Evolutionary conservation across 2,113 vertebrate genomes (phyloP).

Genomic region (Poeciliopsis occidentalis): DNA sequence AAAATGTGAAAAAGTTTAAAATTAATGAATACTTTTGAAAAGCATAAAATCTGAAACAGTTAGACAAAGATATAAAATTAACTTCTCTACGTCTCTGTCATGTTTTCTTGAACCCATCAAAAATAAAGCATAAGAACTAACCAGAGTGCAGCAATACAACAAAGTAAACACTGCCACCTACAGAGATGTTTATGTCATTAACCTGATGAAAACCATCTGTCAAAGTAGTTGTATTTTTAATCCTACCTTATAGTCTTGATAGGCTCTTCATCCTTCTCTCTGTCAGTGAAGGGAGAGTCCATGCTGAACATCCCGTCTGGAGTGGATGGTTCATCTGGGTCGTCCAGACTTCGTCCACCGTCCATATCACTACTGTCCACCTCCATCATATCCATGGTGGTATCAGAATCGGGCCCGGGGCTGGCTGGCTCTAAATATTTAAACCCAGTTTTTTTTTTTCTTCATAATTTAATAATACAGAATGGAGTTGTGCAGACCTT

Average conservation of each 20-base stretch:
- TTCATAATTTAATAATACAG: not conserved
- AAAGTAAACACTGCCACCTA: not conserved
- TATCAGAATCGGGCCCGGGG: conserved; percentile 90
- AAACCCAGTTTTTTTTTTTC: not conserved
- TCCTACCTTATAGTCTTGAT: conserved; percentile 92
- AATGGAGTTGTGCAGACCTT: not conserved
- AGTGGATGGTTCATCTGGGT: conserved; percentile 90
- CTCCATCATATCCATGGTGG: conserved; percentile 97
- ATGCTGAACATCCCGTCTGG: conserved; percentile 95
- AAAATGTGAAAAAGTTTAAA: not conserved
- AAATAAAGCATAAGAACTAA: not conserved
- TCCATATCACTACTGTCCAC: conserved; percentile 92
- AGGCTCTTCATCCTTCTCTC: conserved; percentile 92
- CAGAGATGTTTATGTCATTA: not conserved
- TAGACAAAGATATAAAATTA: too few species aligned
- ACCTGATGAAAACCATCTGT: not conserved
- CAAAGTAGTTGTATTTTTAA: not conserved
- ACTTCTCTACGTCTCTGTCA: too few species aligned
- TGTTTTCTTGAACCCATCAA: too few species aligned
- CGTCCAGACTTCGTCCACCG: conserved; percentile 86
- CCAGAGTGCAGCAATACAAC: not conserved
- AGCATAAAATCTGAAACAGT: too few species aligned
- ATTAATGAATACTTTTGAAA: too few species aligned
- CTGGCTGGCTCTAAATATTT: conserved; percentile 87
- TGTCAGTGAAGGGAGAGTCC: conserved; percentile 89